phyloP scores from a whole-genome alignment of 2,888 invertebrate species.

The Syrphus vitripennis region DNA sequence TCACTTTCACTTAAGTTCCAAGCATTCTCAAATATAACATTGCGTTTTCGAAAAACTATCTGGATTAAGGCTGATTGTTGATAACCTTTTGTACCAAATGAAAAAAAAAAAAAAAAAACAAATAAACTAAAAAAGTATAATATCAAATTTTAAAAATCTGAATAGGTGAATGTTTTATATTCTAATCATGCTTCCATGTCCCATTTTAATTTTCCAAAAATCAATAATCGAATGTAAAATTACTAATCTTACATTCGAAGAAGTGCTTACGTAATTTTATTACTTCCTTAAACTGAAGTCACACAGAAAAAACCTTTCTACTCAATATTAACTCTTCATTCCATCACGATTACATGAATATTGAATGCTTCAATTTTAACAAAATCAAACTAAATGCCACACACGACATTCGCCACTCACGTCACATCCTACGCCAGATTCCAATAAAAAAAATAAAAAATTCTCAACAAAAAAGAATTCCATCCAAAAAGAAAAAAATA shows the following conservation, averaged over 20 bases:
- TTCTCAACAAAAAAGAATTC: neutral
- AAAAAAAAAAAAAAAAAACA: no score
- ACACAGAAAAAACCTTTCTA: neutral
- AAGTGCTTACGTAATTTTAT: neutral
- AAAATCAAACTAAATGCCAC: conserved; percentile 20
- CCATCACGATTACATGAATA: neutral
- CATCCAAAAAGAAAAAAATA: neutral
- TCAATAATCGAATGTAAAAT: neutral
- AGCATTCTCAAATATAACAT: no score
- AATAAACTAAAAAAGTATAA: no score
- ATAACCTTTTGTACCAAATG: no score
- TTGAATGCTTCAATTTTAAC: neutral
- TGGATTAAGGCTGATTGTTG: no score
- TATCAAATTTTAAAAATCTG: no score
- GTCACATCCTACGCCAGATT: neutral
- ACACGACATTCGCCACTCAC: conserved; percentile 28
- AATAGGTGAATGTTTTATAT: no score
- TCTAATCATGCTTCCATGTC: no score
- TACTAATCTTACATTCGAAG: neutral
- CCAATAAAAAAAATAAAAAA: neutral
- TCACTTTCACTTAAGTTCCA: no score
- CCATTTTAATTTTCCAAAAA: no score
- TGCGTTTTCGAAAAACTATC: no score
- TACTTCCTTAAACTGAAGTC: neutral
- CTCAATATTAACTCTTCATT: neutral